phyloP scores from a whole-genome alignment of 2,888 invertebrate species.

The Acronicta psi region DNA sequence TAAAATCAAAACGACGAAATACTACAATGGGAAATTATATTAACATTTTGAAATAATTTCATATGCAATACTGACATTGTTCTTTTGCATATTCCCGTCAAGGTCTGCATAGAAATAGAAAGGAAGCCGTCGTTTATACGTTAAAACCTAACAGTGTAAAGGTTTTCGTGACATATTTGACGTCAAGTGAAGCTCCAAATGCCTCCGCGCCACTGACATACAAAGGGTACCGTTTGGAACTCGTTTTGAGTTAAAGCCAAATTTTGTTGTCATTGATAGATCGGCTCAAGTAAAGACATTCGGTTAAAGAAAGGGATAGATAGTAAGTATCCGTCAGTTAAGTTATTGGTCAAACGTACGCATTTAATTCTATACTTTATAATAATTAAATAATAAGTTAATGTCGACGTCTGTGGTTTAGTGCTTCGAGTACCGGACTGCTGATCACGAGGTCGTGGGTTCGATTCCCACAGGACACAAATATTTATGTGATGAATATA shows the following conservation, averaged over 20 bases:
- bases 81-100: slow-evolving; percentile 23
- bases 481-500: no score
- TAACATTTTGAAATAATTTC: slow-evolving; percentile 5
- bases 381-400: no score
- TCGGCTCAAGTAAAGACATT: not conserved
- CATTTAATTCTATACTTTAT: no score
- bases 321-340: no score
- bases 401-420: no score
- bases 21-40: slow-evolving; percentile 5
- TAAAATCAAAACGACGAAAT: not conserved
- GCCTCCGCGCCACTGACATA: slow-evolving; percentile 48
- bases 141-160: not conserved
- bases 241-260: slow-evolving; percentile 19
- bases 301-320: no score
- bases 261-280: slow-evolving; percentile 15
- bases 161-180: slow-evolving; percentile 18
- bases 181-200: slow-evolving; percentile 28
- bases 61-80: slow-evolving; percentile 32
- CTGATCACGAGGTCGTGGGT: no score
- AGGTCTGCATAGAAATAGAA: slow-evolving; percentile 28
- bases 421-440: no score
- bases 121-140: slow-evolving; percentile 17
- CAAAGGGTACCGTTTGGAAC: slow-evolving; percentile 47
- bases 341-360: no score
- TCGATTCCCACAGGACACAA: no score